Percentiles rank a stretch among this genome's conserved stretches.
Evolutionary conservation across 2,797 vertebrate species (phyloP).

Genomic region (Gallinago solitaria): DNA sequence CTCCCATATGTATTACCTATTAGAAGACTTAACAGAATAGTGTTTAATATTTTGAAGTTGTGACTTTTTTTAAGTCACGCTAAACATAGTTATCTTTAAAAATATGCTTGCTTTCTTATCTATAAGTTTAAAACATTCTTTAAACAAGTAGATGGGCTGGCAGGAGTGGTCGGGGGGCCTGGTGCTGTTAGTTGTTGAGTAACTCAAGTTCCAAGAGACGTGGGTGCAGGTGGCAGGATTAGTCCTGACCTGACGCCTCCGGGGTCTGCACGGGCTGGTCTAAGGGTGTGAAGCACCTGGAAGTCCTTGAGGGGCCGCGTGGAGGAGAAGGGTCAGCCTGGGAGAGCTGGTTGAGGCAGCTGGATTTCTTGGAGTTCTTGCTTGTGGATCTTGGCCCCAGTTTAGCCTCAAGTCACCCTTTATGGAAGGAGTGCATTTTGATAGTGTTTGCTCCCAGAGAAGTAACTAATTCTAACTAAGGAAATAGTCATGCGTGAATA

Average conservation of each 20-base stretch:
- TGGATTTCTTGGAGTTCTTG: background rate
- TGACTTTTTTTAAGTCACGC: background rate
- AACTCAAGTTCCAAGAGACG: background rate
- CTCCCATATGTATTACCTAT: background rate
- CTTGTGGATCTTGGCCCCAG: background rate
- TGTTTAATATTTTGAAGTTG: background rate
- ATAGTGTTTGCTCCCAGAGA: background rate
- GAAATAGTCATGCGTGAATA: accelerated
- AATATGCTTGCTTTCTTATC: background rate
- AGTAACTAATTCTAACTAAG: background rate
- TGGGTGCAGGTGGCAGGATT: background rate
- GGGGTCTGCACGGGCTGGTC: background rate
- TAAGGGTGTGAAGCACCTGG: background rate
- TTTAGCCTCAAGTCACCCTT: background rate
- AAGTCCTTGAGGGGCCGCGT: background rate
- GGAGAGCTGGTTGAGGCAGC: background rate
- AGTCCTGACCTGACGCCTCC: accelerated
- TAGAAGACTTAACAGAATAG: background rate
- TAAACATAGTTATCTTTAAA: background rate
- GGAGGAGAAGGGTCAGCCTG: background rate
- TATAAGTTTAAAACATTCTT: background rate
- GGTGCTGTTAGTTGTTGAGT: background rate
- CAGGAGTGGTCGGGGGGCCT: background rate
- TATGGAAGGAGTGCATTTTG: background rate
- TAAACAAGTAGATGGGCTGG: background rate